Percentiles rank a stretch among this genome's conserved stretches.
phyloP scores from a whole-genome alignment of 2,797 vertebrate genomes.

The Lerista edwardsae region DNA sequence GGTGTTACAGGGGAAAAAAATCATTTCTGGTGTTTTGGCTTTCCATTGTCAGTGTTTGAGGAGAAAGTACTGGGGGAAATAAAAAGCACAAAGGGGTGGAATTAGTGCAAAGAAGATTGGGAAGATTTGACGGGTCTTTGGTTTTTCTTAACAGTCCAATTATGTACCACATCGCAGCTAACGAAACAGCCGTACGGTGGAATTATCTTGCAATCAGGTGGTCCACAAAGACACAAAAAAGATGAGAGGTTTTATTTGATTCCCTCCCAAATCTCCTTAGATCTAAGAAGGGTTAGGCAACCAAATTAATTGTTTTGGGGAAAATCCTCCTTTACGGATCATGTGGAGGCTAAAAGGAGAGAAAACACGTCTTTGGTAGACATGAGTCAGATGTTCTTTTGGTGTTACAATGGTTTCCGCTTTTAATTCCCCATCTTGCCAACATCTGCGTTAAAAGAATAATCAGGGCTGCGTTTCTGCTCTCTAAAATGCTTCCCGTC shows the following conservation, averaged over 20 bases:
- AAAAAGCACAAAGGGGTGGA: constrained; percentile 30
- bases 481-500: constrained; percentile 50
- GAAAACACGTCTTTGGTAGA: constrained; percentile 65
- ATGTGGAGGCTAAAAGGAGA: constrained; percentile 65
- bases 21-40: not conserved
- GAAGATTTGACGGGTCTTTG: constrained; percentile 29
- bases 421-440: constrained; percentile 73
- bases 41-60: constrained; percentile 14
- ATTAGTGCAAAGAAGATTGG: constrained; percentile 50
- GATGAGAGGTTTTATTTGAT: constrained; percentile 61
- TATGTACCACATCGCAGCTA: constrained; percentile 55
- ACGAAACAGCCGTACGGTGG: constrained; percentile 73
- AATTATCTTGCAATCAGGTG: constrained; percentile 75
- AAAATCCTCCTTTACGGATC: constrained; percentile 72
- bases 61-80: constrained; percentile 52
- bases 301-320: constrained; percentile 76
- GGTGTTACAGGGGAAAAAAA: no score
- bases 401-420: constrained; percentile 69
- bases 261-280: constrained; percentile 73
- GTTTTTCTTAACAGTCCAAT: constrained; percentile 63
- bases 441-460: constrained; percentile 70
- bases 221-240: constrained; percentile 66
- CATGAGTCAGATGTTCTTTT: constrained; percentile 75
- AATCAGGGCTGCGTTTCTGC: constrained; percentile 57
- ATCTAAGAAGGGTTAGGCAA: constrained; percentile 74